phyloP scores from a whole-genome alignment of 2,797 vertebrate species.

The Ctenopoma multispine region DNA sequence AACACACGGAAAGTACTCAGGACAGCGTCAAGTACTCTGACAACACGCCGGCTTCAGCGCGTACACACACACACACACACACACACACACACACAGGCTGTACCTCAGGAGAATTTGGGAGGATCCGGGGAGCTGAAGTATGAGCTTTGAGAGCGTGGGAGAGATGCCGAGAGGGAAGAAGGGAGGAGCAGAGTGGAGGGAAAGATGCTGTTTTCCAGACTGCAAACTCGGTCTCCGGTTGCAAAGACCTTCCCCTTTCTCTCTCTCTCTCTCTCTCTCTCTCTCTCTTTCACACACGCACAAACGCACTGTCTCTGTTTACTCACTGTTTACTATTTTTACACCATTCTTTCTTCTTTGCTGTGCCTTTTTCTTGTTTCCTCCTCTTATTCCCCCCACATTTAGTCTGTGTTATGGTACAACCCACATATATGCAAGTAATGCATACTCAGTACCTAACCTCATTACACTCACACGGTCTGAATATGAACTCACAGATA shows the following conservation, averaged over 20 bases:
- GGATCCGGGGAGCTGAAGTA: conserved; percentile 71
- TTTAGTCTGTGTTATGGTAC: not conserved
- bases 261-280: conserved; percentile 21
- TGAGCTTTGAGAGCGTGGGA: conserved; percentile 74
- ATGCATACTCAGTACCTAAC: too few relatives aligned
- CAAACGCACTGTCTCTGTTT: conserved; percentile 10
- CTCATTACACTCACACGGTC: not conserved
- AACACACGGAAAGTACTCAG: conserved; percentile 51
- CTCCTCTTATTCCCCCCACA: not conserved
- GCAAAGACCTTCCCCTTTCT: conserved; percentile 39
- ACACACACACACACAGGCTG: conserved; percentile 37
- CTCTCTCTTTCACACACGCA: not conserved
- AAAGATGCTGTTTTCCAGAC: conserved; percentile 76
- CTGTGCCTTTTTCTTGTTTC: not conserved
- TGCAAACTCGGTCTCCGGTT: conserved; percentile 50
- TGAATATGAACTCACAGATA: too few relatives aligned
- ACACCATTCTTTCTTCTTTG: conserved; percentile 18
- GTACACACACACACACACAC: conserved; percentile 2
- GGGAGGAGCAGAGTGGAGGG: conserved; percentile 72
- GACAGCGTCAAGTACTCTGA: conserved; percentile 47
- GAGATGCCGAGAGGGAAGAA: conserved; percentile 71
- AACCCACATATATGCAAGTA: too few relatives aligned
- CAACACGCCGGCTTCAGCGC: conserved; percentile 1
- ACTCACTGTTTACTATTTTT: conserved; percentile 14
- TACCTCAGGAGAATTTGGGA: conserved; percentile 68